Evolutionary conservation across 2,888 invertebrate genomes (phyloP).

Genomic region (Zhuqinia jingwanae): DNA sequence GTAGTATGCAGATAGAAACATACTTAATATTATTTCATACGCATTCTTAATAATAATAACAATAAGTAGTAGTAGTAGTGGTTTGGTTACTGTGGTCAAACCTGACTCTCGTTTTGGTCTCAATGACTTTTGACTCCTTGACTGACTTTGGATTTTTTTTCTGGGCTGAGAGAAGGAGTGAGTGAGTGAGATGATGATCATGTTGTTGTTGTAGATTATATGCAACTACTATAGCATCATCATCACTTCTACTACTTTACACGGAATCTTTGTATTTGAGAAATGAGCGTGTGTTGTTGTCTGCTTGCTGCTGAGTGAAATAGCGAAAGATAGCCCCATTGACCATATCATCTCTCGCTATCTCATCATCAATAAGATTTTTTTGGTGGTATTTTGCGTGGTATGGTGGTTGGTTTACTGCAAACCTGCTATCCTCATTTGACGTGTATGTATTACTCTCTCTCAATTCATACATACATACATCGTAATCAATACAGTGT

Average conservation of each 20-base stretch:
- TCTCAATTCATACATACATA: background rate
- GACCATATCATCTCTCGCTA: constrained; percentile 30
- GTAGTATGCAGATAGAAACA: constrained; percentile 41
- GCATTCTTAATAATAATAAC: constrained; percentile 64
- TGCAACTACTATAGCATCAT: constrained; percentile 29
- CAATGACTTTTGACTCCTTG: constrained; percentile 72
- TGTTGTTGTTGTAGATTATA: constrained; percentile 36
- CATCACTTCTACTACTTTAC: constrained; percentile 40
- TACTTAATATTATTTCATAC: constrained; percentile 61
- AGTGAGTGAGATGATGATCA: constrained; percentile 39
- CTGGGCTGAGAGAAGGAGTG: constrained; percentile 48
- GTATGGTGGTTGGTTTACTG: constrained; percentile 57
- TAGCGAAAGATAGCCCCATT: constrained; percentile 2
- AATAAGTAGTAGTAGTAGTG: no score
- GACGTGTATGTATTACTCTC: constrained; percentile 7
- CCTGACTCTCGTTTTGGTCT: constrained; percentile 66
- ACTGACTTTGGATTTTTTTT: constrained; percentile 68
- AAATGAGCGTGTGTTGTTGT: constrained; percentile 29
- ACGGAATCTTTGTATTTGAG: constrained; percentile 52
- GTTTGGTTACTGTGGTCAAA: constrained; percentile 71
- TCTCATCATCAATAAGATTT: constrained; percentile 9
- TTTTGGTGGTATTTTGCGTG: constrained; percentile 35
- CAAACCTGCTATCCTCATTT: constrained; percentile 64
- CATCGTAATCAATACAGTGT: constrained; percentile 46
- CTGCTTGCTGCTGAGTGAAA: background rate